phyloP scores from a whole-genome alignment of 1,140 invertebrate species.

The Heliconius congener region DNA sequence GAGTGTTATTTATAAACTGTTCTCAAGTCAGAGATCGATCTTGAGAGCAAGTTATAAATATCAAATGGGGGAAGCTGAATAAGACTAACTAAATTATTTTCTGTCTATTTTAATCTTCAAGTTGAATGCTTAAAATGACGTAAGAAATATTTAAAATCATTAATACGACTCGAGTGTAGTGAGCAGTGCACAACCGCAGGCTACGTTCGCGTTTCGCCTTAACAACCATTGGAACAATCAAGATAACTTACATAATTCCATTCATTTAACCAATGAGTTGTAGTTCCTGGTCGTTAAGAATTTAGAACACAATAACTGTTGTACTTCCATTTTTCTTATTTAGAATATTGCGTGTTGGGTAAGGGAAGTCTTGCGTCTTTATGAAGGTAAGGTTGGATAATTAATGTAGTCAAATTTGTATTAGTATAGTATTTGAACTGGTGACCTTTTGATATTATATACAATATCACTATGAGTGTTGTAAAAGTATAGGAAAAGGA shows the following conservation, averaged over 20 bases:
- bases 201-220: constrained; percentile 37
- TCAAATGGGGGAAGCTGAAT: no score
- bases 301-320: neutral
- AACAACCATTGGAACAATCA: constrained; percentile 53
- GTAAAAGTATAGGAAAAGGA: no score
- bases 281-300: constrained; percentile 5
- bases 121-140: neutral
- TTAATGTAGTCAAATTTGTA: no score
- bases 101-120: neutral
- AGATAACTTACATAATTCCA: constrained; percentile 40
- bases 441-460: no score
- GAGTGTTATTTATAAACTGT: no score
- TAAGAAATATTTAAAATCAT: neutral
- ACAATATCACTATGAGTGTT: no score
- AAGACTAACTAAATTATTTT: neutral
- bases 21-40: no score
- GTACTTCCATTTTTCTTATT: neutral
- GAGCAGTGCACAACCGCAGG: neutral
- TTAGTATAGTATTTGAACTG: no score
- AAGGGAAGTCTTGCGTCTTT: neutral
- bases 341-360: neutral
- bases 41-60: no score
- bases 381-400: neutral
- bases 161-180: neutral
- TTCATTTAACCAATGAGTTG: constrained; percentile 29